phyloP scores from a whole-genome alignment of 2,113 vertebrate genomes.

The Lynx canadensis region DNA sequence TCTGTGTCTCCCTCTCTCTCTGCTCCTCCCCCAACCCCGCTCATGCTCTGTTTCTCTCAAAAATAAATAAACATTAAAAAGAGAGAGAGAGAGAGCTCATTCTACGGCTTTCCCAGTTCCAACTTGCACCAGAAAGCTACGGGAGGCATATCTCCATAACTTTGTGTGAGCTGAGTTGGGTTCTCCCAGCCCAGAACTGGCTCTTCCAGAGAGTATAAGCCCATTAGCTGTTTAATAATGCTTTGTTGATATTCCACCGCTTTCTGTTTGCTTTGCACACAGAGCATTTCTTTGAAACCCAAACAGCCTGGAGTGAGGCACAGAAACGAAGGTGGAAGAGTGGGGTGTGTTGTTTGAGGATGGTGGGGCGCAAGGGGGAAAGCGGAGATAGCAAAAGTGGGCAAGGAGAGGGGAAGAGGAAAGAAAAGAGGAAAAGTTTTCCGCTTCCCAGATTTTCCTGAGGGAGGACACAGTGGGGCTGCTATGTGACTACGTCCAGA shows the following conservation, averaged over 20 bases:
- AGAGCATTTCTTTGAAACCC: conserved; percentile 61
- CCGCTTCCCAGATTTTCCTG: neutral
- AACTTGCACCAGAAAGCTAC: neutral
- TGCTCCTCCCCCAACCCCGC: no score
- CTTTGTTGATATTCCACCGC: conserved; percentile 39
- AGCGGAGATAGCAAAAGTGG: neutral
- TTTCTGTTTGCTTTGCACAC: conserved; percentile 70
- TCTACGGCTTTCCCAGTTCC: neutral
- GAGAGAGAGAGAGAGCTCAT: neutral
- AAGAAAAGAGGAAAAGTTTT: neutral
- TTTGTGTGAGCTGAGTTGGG: neutral
- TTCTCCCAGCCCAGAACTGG: neutral
- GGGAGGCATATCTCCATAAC: neutral
- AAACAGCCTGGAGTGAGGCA: conserved; percentile 36
- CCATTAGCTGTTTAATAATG: conserved; percentile 49
- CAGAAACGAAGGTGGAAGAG: neutral
- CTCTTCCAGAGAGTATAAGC: conserved; percentile 5
- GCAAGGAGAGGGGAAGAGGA: neutral
- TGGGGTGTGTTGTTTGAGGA: neutral
- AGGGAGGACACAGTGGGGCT: neutral
- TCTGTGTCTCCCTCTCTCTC: no score
- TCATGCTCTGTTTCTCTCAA: no score
- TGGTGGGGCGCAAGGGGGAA: neutral
- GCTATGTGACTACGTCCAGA: accelerated
- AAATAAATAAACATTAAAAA: no score